Percentiles rank a stretch among this genome's conserved stretches.
phyloP scores from a whole-genome alignment of 2,888 invertebrate species.

The Tetranychus truncatus region DNA sequence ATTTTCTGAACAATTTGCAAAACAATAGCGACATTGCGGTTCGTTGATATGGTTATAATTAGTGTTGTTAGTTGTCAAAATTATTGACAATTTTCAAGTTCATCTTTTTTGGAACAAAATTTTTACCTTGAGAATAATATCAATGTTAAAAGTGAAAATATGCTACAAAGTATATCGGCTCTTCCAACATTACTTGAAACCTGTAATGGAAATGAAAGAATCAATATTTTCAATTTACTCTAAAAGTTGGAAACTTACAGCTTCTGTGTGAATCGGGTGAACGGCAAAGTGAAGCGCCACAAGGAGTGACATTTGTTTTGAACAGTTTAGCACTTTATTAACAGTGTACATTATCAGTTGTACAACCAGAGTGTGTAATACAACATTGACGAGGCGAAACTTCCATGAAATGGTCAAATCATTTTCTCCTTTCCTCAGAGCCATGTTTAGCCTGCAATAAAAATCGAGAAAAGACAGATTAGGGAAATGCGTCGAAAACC shows the following conservation, averaged over 20 bases:
- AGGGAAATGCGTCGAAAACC: no score
- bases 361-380: conserved; percentile 38
- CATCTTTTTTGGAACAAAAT: no score
- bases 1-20: no score
- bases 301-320: conserved; percentile 41
- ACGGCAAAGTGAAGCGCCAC: conserved; percentile 49
- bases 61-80: no score
- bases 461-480: not conserved
- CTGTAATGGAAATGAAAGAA: conserved; percentile 36
- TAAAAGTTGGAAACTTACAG: conserved; percentile 44
- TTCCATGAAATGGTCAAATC: conserved; percentile 17
- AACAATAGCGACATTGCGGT: no score
- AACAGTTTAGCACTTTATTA: conserved; percentile 23
- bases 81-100: no score
- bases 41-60: no score
- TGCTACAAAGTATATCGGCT: conserved; percentile 64
- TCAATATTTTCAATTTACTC: not conserved
- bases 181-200: conserved; percentile 71
- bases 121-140: conserved; percentile 31
- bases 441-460: not conserved
- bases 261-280: conserved; percentile 74
- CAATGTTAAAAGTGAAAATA: conserved; percentile 60
- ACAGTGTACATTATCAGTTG: conserved; percentile 32
- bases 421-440: not conserved
- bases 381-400: conserved; percentile 26